Evolutionary conservation across 1,140 invertebrate species (phyloP).

Genomic region (Drosophila saltans): DNA sequence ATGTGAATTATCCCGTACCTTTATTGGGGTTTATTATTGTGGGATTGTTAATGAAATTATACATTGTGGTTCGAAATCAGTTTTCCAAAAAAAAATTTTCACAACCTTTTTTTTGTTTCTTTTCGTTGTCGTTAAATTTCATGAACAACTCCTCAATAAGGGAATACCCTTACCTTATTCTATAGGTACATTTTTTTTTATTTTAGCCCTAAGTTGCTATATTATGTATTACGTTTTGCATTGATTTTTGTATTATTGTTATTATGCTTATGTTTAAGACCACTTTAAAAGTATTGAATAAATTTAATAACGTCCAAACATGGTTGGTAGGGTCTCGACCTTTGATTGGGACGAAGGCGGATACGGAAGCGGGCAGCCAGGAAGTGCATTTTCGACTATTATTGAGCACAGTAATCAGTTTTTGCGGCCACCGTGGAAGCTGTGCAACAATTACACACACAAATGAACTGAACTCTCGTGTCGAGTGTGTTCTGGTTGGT

Average conservation of each 20-base stretch:
- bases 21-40: background rate
- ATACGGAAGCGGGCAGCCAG: background rate
- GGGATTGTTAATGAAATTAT: no score
- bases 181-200: conserved; percentile 42
- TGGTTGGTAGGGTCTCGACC: background rate
- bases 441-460: conserved; percentile 62
- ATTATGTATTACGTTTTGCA: conserved; percentile 30
- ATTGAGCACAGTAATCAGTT: conserved; percentile 67
- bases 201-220: conserved; percentile 30
- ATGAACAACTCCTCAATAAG: background rate
- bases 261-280: conserved; percentile 55
- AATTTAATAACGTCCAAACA: conserved; percentile 66
- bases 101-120: no score
- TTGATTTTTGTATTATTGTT: conserved; percentile 25
- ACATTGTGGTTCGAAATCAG: no score
- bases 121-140: background rate
- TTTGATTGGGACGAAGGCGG: conserved; percentile 1
- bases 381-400: conserved; percentile 31
- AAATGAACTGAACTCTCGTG: conserved; percentile 31
- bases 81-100: no score
- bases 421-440: conserved; percentile 39
- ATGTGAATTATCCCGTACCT: conserved; percentile 22
- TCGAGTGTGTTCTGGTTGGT: conserved; percentile 13
- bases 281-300: conserved; percentile 72
- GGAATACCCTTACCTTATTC: conserved; percentile 16